Conservation (phyloP, 2,888 invertebrate species). For the Asteroscopus sphinx region DNA sequence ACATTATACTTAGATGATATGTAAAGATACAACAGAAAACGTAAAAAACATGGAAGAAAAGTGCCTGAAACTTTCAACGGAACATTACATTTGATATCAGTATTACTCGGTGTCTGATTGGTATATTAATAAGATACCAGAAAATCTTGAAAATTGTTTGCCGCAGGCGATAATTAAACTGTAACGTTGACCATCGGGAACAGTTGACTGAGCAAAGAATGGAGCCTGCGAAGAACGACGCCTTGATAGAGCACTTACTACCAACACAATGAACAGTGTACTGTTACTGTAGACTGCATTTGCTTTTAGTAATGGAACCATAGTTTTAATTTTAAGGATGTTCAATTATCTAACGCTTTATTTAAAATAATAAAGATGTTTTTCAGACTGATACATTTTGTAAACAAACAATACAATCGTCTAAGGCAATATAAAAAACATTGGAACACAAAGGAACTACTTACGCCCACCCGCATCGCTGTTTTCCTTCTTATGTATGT, state of each 20-base stretch:
- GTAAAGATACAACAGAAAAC: too few species aligned
- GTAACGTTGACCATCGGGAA: not conserved
- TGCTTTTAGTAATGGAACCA: not conserved
- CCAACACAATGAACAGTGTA: slow-evolving; percentile 3
- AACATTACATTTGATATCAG: too few species aligned
- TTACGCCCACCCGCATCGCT: slow-evolving; percentile 1
- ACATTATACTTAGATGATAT: too few species aligned
- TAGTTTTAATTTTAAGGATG: too few species aligned
- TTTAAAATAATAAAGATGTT: too few species aligned
- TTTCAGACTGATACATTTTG: too few species aligned
- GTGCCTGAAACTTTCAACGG: too few species aligned
- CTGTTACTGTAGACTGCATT: not conserved
- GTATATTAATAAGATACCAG: not conserved
- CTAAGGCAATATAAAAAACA: slow-evolving; percentile 1
- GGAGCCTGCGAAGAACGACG: slow-evolving; percentile 4
- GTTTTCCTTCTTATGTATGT: slow-evolving; percentile 2
- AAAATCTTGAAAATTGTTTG: not conserved
- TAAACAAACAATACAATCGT: too few species aligned
- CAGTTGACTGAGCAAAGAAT: slow-evolving; percentile 3
- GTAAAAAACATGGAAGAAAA: too few species aligned
- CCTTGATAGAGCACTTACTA: slow-evolving; percentile 11
- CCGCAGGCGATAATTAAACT: slow-evolving; percentile 6
- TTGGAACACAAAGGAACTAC: slow-evolving; percentile 7
- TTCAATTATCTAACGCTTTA: too few species aligned
- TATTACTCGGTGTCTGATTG: too few species aligned